phyloP scores from a whole-genome alignment of 2,888 invertebrate species.

The Morinoia aosen region DNA sequence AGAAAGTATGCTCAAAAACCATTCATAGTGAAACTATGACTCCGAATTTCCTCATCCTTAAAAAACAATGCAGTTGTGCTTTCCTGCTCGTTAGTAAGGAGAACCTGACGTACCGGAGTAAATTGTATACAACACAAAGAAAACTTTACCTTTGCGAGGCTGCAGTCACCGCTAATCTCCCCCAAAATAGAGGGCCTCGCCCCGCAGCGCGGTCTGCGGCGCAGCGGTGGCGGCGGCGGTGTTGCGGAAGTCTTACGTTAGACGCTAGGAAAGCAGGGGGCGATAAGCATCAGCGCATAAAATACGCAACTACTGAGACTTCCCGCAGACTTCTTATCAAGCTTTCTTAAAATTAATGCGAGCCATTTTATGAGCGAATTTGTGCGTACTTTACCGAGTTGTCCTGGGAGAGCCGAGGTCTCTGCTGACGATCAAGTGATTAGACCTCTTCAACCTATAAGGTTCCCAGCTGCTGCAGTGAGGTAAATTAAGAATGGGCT shows the following conservation, averaged over 20 bases:
- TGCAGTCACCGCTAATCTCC: background rate
- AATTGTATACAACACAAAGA: background rate
- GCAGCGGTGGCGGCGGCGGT: background rate
- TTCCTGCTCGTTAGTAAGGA: too few relatives aligned
- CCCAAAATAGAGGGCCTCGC: background rate
- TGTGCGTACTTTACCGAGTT: background rate
- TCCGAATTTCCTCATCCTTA: too few relatives aligned
- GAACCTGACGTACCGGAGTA: too few relatives aligned
- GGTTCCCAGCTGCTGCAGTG: background rate
- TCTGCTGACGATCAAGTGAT: background rate
- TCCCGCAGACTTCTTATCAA: conserved; percentile 45
- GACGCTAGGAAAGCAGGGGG: conserved; percentile 11
- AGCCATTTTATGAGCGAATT: background rate
- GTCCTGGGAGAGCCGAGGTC: background rate
- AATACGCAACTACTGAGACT: conserved; percentile 42
- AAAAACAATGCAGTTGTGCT: too few relatives aligned
- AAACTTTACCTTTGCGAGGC: background rate
- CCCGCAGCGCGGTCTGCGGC: background rate
- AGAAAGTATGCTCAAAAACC: too few relatives aligned
- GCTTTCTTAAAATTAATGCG: conserved; percentile 37
- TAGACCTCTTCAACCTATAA: background rate
- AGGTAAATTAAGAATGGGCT: background rate
- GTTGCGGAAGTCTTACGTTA: conserved; percentile 31
- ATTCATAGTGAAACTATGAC: too few relatives aligned
- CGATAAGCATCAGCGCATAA: conserved; percentile 25